Evolutionary conservation across 2,888 invertebrate species (phyloP), one percentile per base, ranked within the genome.

Genomic region (Melipona bicolor): DNA sequence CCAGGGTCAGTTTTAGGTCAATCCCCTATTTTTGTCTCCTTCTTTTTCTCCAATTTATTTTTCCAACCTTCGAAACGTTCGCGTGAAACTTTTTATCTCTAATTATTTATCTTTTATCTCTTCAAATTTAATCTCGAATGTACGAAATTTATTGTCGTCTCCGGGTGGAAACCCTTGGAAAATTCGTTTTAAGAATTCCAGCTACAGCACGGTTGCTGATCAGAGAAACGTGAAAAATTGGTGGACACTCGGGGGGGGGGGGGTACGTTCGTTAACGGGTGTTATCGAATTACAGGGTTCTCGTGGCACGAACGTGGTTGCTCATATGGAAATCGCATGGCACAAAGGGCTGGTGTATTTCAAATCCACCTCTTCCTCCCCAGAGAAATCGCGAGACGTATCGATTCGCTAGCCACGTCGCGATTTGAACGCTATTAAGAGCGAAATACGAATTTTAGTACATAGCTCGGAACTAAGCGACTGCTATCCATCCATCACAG

Each of bases 271-370:
- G 52, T 32, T 77, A 72, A 62, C 59, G 49, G 6, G 19, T 64
- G 76, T 83, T 80, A 80, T 59, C 79, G 72, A 79, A 79, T 83
- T 83, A 79, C 59, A 52, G 68, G 70, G 54, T 75, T 43, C 27
- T n/a, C 6, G 36, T 43, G 24, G 24, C 59, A 24, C 59, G 59
- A 5, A 59, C 15, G 24, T 24, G 24, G 15, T 59, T 59, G 56
- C 4, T 65, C 79, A 11, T 56, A 49, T 71, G 70, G 74, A 65
- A 65, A 59, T 24, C 15, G 59, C 15, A 15, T 24, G 36, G 59
- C 56, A 65, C 73, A 77, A 79, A 65, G 67, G 3, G n/a, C 70
- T 43, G 43, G 9, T 9, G 9, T 64, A 74, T 75, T 82, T 75
- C 64, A 36, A 74, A 54, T 70, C 61, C 71, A 67, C 68, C 61